These are phyloP conservation scores for Therioaphis trifolii DNA, from an alignment of 2,888 invertebrate genomes.

Conservation along the genomic window DNA sequence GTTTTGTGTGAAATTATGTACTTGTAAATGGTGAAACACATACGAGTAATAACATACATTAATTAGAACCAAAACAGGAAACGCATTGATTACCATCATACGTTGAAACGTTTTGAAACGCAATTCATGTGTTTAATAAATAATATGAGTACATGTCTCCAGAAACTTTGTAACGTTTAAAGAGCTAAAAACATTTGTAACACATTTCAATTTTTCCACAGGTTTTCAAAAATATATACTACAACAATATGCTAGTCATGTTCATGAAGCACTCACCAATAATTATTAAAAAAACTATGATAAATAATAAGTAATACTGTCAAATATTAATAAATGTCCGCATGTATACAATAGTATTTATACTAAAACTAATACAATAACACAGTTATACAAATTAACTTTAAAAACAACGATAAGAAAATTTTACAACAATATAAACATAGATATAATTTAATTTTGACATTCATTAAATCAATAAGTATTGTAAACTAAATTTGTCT, in stretches of 20 bases:
- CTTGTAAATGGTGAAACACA: conserved; percentile 35
- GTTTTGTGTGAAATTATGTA: conserved; percentile 15
- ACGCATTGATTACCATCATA: conserved; percentile 52
- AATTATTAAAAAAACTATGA: neutral
- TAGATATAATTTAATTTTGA: too few relatives aligned
- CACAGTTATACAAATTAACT: neutral
- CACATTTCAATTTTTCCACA: conserved; percentile 8
- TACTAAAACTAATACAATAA: too few relatives aligned
- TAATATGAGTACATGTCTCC: neutral
- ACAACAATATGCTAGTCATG: neutral
- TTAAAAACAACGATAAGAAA: too few relatives aligned
- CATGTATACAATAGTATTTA: too few relatives aligned
- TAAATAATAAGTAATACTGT: too few relatives aligned
- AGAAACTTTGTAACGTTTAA: conserved; percentile 44
- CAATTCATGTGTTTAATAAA: neutral
- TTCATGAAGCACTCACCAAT: neutral
- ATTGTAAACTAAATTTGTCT: too few relatives aligned
- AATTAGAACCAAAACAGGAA: neutral
- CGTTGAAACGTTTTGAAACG: neutral
- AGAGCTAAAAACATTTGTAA: conserved; percentile 49
- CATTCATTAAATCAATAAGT: too few relatives aligned
- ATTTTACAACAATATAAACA: too few relatives aligned
- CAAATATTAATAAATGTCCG: too few relatives aligned
- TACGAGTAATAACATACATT: neutral
- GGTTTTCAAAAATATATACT: neutral